phyloP scores from a whole-genome alignment of 2,888 invertebrate genomes.

The Eristalinus sepulchralis region DNA sequence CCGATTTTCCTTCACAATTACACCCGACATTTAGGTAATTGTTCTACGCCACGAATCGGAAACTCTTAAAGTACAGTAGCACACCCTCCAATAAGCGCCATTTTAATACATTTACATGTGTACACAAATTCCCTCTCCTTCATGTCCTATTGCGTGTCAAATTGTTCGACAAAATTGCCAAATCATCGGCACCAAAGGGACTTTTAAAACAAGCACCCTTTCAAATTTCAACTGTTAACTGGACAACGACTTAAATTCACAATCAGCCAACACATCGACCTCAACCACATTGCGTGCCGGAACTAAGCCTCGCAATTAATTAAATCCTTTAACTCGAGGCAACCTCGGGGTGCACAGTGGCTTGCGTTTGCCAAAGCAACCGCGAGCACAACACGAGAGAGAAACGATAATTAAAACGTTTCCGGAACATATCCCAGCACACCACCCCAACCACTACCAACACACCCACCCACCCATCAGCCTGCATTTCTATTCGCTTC shows the following conservation, averaged over 20 bases:
- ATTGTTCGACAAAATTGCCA: not conserved
- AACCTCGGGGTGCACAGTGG: not conserved
- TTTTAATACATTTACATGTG: not conserved
- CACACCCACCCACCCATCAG: not conserved
- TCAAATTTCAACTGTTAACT: not conserved
- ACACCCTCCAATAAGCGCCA: not conserved
- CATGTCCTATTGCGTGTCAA: not conserved
- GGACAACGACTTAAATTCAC: not conserved
- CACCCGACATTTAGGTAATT: not conserved
- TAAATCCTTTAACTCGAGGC: not conserved
- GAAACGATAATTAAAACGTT: constrained; percentile 27
- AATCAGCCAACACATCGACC: not conserved
- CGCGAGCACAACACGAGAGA: not conserved
- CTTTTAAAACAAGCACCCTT: not conserved
- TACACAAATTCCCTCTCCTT: not conserved
- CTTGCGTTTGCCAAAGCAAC: not conserved
- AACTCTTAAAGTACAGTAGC: not conserved
- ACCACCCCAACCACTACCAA: not conserved
- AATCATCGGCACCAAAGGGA: not conserved
- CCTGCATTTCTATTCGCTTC: not conserved
- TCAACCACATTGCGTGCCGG: constrained; percentile 4
- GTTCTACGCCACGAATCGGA: not conserved
- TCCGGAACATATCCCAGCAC: not conserved
- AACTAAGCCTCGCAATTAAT: constrained; percentile 10
- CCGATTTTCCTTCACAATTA: too few relatives aligned